phyloP scores from a whole-genome alignment of 2,888 invertebrate genomes.

The Microctonus hyperodae region DNA sequence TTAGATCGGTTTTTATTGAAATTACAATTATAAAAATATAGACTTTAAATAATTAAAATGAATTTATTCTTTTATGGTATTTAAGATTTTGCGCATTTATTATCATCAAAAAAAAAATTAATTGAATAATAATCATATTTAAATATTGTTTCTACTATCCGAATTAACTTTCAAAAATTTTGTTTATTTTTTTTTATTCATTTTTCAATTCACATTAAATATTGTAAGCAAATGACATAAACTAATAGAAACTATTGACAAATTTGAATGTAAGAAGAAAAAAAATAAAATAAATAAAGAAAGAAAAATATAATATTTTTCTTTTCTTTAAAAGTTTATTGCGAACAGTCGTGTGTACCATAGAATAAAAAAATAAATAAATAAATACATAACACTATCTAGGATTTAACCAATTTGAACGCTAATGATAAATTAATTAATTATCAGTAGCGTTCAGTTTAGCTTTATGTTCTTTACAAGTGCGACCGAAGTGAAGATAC shows the following conservation, averaged over 20 bases:
- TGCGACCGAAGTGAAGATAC: constrained; percentile 7
- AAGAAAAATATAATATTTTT: constrained; percentile 26
- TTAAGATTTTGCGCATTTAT: constrained; percentile 40
- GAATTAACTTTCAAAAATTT: not conserved
- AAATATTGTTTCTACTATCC: not conserved
- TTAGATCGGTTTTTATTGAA: constrained; percentile 57
- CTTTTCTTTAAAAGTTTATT: not conserved
- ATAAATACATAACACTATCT: constrained; percentile 52
- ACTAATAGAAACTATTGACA: not conserved
- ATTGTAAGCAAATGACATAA: not conserved
- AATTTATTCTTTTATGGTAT: constrained; percentile 50
- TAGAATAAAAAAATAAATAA: constrained; percentile 37
- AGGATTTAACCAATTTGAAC: constrained; percentile 55
- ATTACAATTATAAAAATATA: constrained; percentile 49
- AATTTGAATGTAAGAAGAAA: constrained; percentile 6
- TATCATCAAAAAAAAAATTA: not conserved
- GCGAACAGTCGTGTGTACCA: constrained; percentile 43
- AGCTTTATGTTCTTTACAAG: constrained; percentile 31
- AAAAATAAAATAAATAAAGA: no score
- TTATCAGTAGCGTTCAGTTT: constrained; percentile 32
- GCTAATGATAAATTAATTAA: constrained; percentile 45
- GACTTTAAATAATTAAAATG: constrained; percentile 47
- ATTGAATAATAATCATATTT: not conserved
- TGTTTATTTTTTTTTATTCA: constrained; percentile 1
- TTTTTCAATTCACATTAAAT: constrained; percentile 4